Evolutionary conservation across 1,140 invertebrate species (phyloP), one percentile per base, ranked within the genome.

Genomic region (Rhyzopertha dominica): DNA sequence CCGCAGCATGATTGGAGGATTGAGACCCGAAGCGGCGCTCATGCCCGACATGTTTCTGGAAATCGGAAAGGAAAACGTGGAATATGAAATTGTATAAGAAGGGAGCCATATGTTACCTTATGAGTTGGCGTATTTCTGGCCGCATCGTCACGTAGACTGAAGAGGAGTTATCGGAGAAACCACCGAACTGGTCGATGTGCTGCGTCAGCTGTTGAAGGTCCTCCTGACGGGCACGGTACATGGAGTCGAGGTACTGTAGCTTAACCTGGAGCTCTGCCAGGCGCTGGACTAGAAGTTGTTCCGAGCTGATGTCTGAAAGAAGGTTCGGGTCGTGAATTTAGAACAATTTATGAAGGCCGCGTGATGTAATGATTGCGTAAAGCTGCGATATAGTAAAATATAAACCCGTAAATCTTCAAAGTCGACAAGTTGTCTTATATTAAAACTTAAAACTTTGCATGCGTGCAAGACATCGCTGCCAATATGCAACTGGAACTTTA

Each of bases 241-340:
- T 73, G 5, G 80, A 75, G 54, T 87, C 82, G 16, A 86, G 68
- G 54, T 82, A 83, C 53, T 84, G 78, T 9, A 87, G 61, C 17
- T 81, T 74, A 32, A 82, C 77, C 43, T 82, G 79, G 52, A 86
- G 73, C 47, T 85, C 82, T 16, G 81, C 79, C 50, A 87, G 66
- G 35, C 77, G 70, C 62, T 82, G 75, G 31, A 82, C 77, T 56
- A 87, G 66, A 43, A 77, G 66, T 54, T 82, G 76, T 59, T 86
- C 84, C 43, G 77, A 75, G 43, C 71, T 77, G 57, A 80, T 55
- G 54, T 72, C 71, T 72, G 61, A 22, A 64, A 66, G 41, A 51
- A 46, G 34, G 44, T 3, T n/a, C n/a, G n/a, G n/a, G n/a, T n/a
- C n/a, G n/a, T n/a, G n/a, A n/a, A n/a, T n/a, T n/a, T n/a, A n/a